Conservation (phyloP, 1,140 invertebrate species). For the Neoseiulus cucumeris region DNA sequence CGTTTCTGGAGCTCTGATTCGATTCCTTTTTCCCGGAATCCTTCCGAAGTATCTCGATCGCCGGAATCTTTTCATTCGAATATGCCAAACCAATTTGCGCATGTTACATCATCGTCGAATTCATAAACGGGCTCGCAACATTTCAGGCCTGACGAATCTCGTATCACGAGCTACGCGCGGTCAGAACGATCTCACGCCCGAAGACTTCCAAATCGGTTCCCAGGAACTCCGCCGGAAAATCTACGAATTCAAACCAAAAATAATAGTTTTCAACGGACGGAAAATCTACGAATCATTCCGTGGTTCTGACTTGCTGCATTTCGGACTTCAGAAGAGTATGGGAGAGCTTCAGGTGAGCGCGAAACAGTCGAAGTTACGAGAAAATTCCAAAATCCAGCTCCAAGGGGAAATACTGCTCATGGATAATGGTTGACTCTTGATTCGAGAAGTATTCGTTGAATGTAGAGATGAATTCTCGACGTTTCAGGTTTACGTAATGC, state of each 20-base stretch:
- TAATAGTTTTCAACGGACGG: constrained; percentile 95
- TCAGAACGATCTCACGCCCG: not conserved
- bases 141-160: not conserved
- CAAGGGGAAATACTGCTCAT: not conserved
- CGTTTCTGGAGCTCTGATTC: not conserved
- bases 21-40: not conserved
- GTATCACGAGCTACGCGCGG: not conserved
- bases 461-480: not conserved
- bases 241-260: constrained; percentile 76
- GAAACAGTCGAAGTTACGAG: not conserved
- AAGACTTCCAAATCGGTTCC: constrained; percentile 91
- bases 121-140: not conserved
- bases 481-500: not conserved
- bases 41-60: not conserved
- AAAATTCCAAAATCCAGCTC: not conserved
- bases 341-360: not conserved
- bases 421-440: not conserved
- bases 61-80: not conserved
- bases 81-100: not conserved
- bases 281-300: constrained; percentile 28
- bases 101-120: too few species aligned
- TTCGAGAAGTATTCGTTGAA: not conserved
- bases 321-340: not conserved
- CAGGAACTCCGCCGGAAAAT: constrained; percentile 75
- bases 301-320: not conserved